A percentile compares a stretch with the other conserved stretches of the same genome.
These are phyloP conservation scores for Phengaris alcon DNA, from an alignment of 2,888 invertebrate species.

Conservation along the genomic window DNA sequence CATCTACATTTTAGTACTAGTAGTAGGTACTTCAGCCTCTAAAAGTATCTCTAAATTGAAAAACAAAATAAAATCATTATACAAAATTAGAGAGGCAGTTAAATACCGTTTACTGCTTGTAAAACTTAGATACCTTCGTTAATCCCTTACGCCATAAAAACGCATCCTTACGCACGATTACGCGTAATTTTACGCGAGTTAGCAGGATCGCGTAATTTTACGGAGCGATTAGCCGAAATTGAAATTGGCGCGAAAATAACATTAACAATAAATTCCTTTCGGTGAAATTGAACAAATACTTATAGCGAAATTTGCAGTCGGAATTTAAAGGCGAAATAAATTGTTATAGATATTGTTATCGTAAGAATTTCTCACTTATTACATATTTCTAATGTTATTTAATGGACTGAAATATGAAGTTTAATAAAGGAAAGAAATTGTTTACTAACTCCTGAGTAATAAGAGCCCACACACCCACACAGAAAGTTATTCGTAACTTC, in stretches of 20 bases:
- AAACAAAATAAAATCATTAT: conserved; percentile 45
- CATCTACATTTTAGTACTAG: no score
- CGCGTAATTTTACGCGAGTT: not conserved
- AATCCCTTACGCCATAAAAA: conserved; percentile 24
- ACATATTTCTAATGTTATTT: not conserved
- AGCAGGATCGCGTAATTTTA: conserved; percentile 11
- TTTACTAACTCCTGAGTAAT: no score
- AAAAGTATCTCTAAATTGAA: conserved; percentile 1
- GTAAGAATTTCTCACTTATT: not conserved
- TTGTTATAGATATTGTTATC: conserved; percentile 14
- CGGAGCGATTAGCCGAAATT: conserved; percentile 7
- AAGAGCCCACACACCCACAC: no score
- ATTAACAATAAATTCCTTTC: not conserved
- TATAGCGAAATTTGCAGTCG: not conserved
- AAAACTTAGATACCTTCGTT: conserved; percentile 41
- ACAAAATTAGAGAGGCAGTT: conserved; percentile 47
- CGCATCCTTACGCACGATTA: not conserved
- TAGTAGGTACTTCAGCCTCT: not conserved
- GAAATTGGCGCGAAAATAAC: conserved; percentile 14
- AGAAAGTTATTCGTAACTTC: no score
- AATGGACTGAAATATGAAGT: not conserved
- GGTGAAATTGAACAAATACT: conserved; percentile 1
- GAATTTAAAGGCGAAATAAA: conserved; percentile 2
- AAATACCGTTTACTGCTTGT: conserved; percentile 45
- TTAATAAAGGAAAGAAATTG: not conserved